Conservation (phyloP, 1,140 invertebrate genomes). For the Leptinotarsa lineolata region DNA sequence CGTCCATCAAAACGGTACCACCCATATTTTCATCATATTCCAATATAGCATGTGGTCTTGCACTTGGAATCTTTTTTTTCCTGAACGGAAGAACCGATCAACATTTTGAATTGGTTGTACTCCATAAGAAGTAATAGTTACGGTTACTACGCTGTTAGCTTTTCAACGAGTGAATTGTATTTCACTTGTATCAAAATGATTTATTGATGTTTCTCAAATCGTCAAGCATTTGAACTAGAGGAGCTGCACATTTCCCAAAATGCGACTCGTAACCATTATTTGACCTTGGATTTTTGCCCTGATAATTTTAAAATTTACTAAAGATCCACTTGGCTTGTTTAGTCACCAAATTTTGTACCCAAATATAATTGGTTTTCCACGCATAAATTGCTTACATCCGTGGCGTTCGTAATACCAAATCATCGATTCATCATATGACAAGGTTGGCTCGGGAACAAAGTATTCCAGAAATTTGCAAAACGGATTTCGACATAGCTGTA, state of each 20-base stretch:
- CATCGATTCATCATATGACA: conserved; percentile 27
- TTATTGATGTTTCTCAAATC: conserved; percentile 21
- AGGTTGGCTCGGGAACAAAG: conserved; percentile 21
- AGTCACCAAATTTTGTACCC: conserved; percentile 38
- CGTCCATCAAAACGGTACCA: conserved; percentile 28
- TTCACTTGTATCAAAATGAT: conserved; percentile 28
- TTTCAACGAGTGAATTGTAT: conserved; percentile 28
- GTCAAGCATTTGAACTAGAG: conserved; percentile 38
- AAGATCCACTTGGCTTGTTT: conserved; percentile 16
- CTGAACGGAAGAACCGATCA: conserved; percentile 37
- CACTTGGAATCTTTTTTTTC: conserved; percentile 26
- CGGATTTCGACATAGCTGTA: too few relatives aligned
- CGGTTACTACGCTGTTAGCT: conserved; percentile 37
- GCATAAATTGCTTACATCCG: conserved; percentile 42
- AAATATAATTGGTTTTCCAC: conserved; percentile 37
- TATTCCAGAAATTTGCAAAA: conserved; percentile 24
- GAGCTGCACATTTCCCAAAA: conserved; percentile 41
- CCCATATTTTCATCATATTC: conserved; percentile 27
- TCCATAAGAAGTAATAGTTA: conserved; percentile 38
- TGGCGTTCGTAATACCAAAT: conserved; percentile 40
- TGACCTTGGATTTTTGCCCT: conserved; percentile 39
- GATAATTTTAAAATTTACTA: conserved; percentile 37
- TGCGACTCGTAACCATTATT: conserved; percentile 35
- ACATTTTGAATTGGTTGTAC: conserved; percentile 31
- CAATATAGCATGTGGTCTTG: conserved; percentile 10